These are phyloP conservation scores for Gortyna flavago DNA, from an alignment of 2,888 invertebrate genomes.

Conservation along the genomic window DNA sequence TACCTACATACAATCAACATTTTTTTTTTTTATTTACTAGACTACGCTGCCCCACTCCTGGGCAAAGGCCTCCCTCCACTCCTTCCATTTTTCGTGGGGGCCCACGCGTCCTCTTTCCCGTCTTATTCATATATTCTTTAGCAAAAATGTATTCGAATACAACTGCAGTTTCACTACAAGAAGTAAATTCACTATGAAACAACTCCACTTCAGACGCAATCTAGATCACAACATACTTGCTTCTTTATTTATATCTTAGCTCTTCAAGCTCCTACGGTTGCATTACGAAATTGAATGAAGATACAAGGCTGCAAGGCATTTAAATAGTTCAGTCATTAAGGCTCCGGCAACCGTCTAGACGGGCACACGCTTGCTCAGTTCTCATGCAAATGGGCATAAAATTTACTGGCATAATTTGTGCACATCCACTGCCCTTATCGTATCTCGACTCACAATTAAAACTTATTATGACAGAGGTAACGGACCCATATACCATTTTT, in stretches of 20 bases:
- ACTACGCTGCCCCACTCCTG: too few species aligned
- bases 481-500: slow-evolving; percentile 60
- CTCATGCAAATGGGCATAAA: slow-evolving; percentile 81
- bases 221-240: background rate
- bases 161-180: background rate
- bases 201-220: background rate
- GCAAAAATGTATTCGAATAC: background rate
- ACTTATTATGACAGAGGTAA: slow-evolving; percentile 73
- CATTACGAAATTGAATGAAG: slow-evolving; percentile 81
- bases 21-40: too few species aligned
- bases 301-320: slow-evolving; percentile 78
- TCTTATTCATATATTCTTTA: background rate
- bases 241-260: slow-evolving; percentile 1
- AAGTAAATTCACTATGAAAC: background rate
- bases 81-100: too few species aligned
- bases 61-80: too few species aligned
- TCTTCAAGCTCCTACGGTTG: slow-evolving; percentile 40
- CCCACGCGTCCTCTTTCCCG: too few species aligned
- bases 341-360: slow-evolving; percentile 71
- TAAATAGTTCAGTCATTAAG: slow-evolving; percentile 84
- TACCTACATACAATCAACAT: background rate
- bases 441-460: slow-evolving; percentile 73
- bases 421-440: slow-evolving; percentile 72
- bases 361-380: slow-evolving; percentile 72
- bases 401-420: slow-evolving; percentile 77